Conservation (phyloP, 2,888 invertebrate species). For the Argyresthia albistria region DNA sequence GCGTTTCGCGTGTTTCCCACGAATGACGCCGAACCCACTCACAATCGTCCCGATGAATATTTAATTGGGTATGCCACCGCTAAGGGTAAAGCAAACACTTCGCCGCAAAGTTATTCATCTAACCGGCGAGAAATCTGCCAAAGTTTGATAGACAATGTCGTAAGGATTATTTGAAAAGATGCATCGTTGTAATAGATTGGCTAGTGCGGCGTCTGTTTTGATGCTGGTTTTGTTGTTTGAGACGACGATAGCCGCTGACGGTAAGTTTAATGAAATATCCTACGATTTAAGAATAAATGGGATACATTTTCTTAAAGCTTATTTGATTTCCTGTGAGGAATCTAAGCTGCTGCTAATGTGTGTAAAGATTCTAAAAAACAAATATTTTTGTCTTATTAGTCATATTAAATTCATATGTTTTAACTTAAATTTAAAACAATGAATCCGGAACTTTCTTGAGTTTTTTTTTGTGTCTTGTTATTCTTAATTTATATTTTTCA, state of each 20-base stretch:
- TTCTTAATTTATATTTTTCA: too few relatives aligned
- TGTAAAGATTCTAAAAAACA: too few relatives aligned
- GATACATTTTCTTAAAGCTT: too few relatives aligned
- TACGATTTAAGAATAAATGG: background rate
- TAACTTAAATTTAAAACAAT: too few relatives aligned
- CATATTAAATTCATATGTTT: too few relatives aligned
- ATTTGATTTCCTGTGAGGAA: too few relatives aligned
- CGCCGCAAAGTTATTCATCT: background rate
- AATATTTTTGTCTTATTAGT: too few relatives aligned
- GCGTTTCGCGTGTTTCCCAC: background rate
- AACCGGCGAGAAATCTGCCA: background rate
- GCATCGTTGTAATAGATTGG: constrained; percentile 1
- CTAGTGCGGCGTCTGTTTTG: constrained; percentile 32
- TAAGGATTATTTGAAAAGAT: constrained; percentile 3
- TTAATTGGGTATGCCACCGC: background rate
- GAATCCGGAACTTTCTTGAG: too few relatives aligned
- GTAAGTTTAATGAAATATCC: constrained; percentile 32
- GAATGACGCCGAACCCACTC: background rate
- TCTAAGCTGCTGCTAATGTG: too few relatives aligned
- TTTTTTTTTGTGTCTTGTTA: too few relatives aligned
- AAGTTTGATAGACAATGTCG: constrained; percentile 2
- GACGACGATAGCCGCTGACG: constrained; percentile 45
- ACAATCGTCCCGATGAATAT: background rate
- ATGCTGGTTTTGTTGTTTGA: constrained; percentile 39
- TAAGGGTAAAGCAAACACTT: background rate